Evolutionary conservation across 2,888 invertebrate genomes (phyloP).

Genomic region (Polyommatus iphigenia): DNA sequence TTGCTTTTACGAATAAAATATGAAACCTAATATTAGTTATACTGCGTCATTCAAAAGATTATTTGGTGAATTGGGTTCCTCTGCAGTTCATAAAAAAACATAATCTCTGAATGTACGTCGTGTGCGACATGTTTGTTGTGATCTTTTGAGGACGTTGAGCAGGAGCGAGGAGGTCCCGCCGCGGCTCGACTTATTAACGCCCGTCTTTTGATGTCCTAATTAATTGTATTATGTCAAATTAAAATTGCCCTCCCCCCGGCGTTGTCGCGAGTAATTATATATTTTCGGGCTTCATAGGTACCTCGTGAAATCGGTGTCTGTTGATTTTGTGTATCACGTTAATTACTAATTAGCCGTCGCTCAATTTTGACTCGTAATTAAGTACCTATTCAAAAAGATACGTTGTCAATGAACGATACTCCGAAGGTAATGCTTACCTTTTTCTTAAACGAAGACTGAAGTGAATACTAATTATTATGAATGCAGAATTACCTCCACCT

Average conservation of each 20-base stretch:
- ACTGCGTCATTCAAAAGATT: neutral
- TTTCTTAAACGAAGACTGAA: neutral
- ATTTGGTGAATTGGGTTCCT: neutral
- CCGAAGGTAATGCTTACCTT: neutral
- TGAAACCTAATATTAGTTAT: neutral
- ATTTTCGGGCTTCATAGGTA: neutral
- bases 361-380: neutral
- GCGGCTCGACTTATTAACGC: neutral
- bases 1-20: neutral
- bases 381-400: neutral
- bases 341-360: neutral
- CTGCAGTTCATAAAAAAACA: neutral
- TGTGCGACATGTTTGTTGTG: neutral
- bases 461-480: neutral
- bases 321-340: conserved; percentile 1
- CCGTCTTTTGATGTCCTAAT: conserved; percentile 13
- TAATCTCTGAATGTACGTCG: neutral
- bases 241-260: neutral
- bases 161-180: neutral
- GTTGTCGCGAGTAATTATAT: neutral
- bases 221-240: conserved; percentile 11
- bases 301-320: neutral
- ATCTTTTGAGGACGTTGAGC: neutral
- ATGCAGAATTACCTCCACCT: neutral
- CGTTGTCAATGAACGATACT: neutral